phyloP scores from a whole-genome alignment of 2,113 vertebrate species.

The Mobula birostris region DNA sequence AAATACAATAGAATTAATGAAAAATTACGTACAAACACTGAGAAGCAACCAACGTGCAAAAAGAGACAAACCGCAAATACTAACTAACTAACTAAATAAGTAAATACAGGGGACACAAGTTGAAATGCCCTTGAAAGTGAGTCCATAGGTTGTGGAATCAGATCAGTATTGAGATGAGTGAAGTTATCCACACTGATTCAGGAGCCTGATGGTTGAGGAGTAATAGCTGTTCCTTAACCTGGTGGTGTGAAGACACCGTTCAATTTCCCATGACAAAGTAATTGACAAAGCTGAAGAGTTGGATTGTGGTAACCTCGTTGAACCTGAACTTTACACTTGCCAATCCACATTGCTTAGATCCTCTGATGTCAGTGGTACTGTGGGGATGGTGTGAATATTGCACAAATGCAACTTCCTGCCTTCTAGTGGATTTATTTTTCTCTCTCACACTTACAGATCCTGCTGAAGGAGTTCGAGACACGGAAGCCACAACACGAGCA shows the following conservation, averaged over 20 bases:
- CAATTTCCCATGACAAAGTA: neutral
- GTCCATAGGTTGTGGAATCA: too few species aligned
- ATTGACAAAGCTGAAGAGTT: neutral
- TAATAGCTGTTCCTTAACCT: too few species aligned
- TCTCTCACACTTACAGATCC: conserved; percentile 62
- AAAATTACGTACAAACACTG: too few species aligned
- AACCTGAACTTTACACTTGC: neutral
- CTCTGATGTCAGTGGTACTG: neutral
- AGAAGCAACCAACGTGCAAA: too few species aligned
- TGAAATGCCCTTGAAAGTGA: too few species aligned
- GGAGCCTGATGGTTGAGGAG: too few species aligned
- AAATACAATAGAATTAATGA: too few species aligned
- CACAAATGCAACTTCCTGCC: neutral
- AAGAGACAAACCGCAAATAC: too few species aligned
- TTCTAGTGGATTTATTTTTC: neutral
- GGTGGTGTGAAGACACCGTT: neutral
- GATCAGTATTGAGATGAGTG: too few species aligned
- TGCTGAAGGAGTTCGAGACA: conserved; percentile 92
- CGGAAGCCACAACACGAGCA: conserved; percentile 82
- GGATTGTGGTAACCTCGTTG: neutral
- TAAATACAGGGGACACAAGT: too few species aligned
- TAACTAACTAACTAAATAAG: too few species aligned
- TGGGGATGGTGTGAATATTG: neutral
- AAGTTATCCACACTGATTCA: too few species aligned
- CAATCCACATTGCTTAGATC: neutral